Conservation (phyloP, 1,140 invertebrate genomes). For the Streblospio benedicti region DNA sequence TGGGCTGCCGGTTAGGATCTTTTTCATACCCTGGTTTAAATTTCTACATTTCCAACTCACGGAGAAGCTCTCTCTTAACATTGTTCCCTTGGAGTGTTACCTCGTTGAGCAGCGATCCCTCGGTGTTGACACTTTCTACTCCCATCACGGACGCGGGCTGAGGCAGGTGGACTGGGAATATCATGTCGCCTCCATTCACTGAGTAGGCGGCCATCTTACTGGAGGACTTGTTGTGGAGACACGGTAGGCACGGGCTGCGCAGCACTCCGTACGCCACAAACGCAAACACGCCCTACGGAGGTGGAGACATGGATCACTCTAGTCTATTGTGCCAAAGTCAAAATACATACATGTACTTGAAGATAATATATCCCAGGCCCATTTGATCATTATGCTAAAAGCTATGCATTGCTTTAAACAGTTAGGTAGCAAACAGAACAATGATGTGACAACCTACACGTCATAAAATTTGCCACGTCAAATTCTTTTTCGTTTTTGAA, state of each 20-base stretch:
- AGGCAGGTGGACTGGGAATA: slow-evolving; percentile 4
- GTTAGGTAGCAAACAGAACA: no score
- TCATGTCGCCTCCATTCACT: not conserved
- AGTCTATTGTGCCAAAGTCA: no score
- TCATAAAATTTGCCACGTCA: not conserved
- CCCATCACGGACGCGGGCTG: slow-evolving; percentile 7
- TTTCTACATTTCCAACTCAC: no score
- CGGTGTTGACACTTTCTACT: slow-evolving; percentile 29
- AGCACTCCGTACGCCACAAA: slow-evolving; percentile 34
- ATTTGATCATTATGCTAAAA: not conserved
- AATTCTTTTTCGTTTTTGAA: not conserved
- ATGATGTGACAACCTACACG: not conserved
- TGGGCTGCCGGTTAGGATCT: no score
- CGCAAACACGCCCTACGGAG: slow-evolving; percentile 37
- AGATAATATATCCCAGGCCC: not conserved
- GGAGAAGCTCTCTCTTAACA: no score
- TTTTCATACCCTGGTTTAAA: no score
- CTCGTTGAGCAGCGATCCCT: slow-evolving; percentile 32
- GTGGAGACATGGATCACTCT: no score
- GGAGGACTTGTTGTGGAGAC: slow-evolving; percentile 7
- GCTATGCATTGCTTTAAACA: not conserved
- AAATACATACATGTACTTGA: not conserved
- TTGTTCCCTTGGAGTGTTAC: slow-evolving; percentile 19
- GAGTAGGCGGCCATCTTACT: slow-evolving; percentile 13
- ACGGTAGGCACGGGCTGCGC: slow-evolving; percentile 33